Evolutionary conservation across 2,113 vertebrate species (phyloP), one percentile per base, ranked within the genome.

Genomic region (Nerophis lumbriciformis): DNA sequence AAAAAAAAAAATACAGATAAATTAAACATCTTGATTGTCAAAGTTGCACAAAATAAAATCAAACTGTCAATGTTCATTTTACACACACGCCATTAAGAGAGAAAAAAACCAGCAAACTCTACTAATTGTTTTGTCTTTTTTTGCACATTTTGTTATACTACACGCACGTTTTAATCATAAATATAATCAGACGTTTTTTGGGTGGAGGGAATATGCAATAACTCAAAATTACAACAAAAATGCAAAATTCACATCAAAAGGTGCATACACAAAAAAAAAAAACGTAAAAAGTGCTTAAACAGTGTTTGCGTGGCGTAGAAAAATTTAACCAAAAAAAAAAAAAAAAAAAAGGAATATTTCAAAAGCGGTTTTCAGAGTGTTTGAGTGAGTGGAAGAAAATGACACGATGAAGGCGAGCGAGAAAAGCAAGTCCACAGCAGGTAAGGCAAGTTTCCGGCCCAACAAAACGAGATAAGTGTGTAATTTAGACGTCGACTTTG

Each of bases 381-480:
- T 28, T 4, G 2, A 28, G 28, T 28, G 28, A 28, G 28, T 28
- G 19, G 38, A 57, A 57, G 38, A 44, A 39, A 57, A 44, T 6
- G 16, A 11, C 55, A 44, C 13, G 53, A 66, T 55, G 61, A 58
- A 58, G 13, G 42, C 54, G 44, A 44, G 42, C 42, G 28, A 11
- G 11, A 69, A 69, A 51, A 52, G 6, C 38, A 39, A 59, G 61
- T 71, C 67, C 53, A 44, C 63, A 36, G n/a, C 7, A 47, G 65
- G 69, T 79, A 84, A 86, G 81, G 81, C 77, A 80, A 82, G 74
- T 80, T 19, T 14, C 61, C 50, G 28, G 28, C 65, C 55, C 70
- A 35, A 66, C 75, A 60, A 8, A 60, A 12, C 55, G 13, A 57
- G 42, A 57, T 7, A 51, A 51, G 7, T 54, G 6, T 14, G 8